phyloP scores from a whole-genome alignment of 2,888 invertebrate genomes.

The Phengaris alcon region DNA sequence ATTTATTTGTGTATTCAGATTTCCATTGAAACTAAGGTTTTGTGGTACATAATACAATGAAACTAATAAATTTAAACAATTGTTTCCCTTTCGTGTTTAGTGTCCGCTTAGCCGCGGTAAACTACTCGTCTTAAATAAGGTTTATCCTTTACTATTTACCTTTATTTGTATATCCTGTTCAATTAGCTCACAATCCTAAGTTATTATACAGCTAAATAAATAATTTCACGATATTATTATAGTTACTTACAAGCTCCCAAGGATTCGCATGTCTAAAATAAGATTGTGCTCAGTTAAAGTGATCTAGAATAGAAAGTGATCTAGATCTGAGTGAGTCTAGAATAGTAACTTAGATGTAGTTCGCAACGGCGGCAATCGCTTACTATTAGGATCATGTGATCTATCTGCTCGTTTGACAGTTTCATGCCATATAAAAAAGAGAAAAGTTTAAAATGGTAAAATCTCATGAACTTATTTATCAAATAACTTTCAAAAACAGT shows the following conservation, averaged over 20 bases:
- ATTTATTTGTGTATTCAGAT: too few species aligned
- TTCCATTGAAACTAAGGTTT: too few species aligned
- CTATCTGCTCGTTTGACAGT: too few species aligned
- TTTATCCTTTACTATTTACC: background rate
- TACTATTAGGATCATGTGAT: too few species aligned
- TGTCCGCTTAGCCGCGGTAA: background rate
- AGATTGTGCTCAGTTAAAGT: background rate
- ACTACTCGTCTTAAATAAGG: background rate
- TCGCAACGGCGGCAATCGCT: too few species aligned
- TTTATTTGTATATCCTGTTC: background rate
- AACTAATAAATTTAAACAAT: too few species aligned
- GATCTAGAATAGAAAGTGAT: background rate
- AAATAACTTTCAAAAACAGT: background rate
- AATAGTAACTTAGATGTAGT: too few species aligned
- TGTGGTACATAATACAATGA: too few species aligned
- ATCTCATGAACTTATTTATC: background rate
- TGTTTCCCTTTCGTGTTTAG: too few species aligned
- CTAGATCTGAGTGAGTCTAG: too few species aligned
- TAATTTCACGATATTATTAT: background rate
- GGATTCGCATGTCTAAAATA: background rate
- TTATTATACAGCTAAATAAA: slow-evolving; percentile 3
- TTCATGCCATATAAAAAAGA: too few species aligned
- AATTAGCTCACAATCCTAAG: background rate
- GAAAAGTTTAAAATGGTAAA: background rate
- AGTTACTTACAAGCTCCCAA: background rate